Conservation (phyloP, 2,888 invertebrate species). For the Empis livida region DNA sequence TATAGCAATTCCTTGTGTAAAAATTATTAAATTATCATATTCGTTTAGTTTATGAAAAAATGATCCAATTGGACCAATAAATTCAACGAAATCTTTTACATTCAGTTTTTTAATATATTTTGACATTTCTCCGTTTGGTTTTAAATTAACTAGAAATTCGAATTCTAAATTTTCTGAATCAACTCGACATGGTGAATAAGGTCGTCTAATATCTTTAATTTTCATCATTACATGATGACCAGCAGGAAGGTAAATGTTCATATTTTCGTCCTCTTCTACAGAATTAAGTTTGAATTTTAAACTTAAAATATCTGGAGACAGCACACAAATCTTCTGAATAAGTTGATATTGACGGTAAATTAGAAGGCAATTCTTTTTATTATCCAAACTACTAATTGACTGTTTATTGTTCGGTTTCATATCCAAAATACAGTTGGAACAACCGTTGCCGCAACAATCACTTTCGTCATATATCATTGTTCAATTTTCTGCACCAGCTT, state of each 20-base stretch:
- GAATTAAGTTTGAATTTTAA: background rate
- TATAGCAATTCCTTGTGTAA: conserved; percentile 65
- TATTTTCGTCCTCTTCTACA: conserved; percentile 1
- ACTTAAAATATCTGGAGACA: background rate
- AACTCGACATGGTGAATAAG: conserved; percentile 31
- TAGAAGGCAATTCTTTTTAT: background rate
- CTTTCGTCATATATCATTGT: conserved; percentile 12
- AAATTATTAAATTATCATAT: conserved; percentile 37
- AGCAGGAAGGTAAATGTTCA: background rate
- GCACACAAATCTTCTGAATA: background rate
- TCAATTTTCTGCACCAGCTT: no score
- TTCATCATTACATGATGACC: background rate
- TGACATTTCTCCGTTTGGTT: conserved; percentile 46
- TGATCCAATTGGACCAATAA: conserved; percentile 62
- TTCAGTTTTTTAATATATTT: conserved; percentile 38
- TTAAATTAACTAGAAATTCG: conserved; percentile 48
- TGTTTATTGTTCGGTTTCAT: conserved; percentile 12
- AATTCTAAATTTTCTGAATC: conserved; percentile 33
- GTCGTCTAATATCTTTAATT: conserved; percentile 20
- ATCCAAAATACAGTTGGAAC: conserved; percentile 30
- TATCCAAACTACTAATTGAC: background rate
- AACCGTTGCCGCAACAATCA: conserved; percentile 34
- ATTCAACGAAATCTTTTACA: conserved; percentile 41
- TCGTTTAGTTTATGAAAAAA: conserved; percentile 38
- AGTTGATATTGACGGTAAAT: background rate